These are phyloP conservation scores for Oedothorax gibbosus DNA, from an alignment of 1,140 invertebrate species.

Conservation along the genomic window DNA sequence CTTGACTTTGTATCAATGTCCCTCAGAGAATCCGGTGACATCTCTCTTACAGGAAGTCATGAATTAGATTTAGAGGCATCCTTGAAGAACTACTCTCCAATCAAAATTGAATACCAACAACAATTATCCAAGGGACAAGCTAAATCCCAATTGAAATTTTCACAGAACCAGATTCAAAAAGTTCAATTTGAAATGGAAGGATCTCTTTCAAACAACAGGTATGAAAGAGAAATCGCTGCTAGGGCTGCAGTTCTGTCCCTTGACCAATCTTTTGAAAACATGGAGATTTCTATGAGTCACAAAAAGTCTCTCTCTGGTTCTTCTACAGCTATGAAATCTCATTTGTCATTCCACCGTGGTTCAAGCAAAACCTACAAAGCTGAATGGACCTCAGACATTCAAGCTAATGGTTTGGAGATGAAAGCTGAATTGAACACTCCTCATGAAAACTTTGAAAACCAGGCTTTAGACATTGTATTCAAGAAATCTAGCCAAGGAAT, in stretches of 20 bases:
- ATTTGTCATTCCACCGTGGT: background rate
- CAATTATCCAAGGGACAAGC: background rate
- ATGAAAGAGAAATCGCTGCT: background rate
- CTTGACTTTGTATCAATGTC: background rate
- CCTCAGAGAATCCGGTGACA: conserved; percentile 6
- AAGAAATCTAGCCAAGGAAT: background rate
- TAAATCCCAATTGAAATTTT: background rate
- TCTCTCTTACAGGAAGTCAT: background rate
- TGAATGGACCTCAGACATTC: conserved; percentile 27
- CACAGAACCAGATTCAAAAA: background rate
- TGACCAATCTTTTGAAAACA: conserved; percentile 32
- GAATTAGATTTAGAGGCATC: background rate
- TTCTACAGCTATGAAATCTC: conserved; percentile 4
- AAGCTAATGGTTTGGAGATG: background rate
- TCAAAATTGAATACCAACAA: background rate
- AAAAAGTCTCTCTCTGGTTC: background rate
- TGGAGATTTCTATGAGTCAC: background rate
- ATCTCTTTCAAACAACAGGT: background rate
- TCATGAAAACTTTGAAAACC: conserved; percentile 14
- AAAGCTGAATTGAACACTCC: conserved; percentile 32
- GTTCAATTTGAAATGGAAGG: background rate
- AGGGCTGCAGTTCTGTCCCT: conserved; percentile 1
- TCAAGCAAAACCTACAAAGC: conserved; percentile 16
- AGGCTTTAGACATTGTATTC: background rate
- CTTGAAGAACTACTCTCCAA: background rate